Evolutionary conservation across 1,140 invertebrate genomes (phyloP).

Genomic region (Mesaphorura yosii): DNA sequence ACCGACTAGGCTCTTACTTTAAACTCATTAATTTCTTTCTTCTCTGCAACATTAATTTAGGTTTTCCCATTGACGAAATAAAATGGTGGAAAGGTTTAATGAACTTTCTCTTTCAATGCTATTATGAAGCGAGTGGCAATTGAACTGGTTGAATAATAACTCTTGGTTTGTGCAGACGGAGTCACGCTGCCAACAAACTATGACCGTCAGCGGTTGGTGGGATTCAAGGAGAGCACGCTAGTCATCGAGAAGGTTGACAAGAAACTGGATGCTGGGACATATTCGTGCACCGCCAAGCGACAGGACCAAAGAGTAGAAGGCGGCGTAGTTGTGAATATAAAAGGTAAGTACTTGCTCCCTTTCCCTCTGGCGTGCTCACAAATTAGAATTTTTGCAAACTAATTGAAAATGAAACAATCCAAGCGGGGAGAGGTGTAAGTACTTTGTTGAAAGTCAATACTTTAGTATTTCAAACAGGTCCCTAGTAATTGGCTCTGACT

Average conservation of each 20-base stretch:
- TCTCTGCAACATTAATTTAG: constrained; percentile 36
- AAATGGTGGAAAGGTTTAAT: constrained; percentile 63
- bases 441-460: no score
- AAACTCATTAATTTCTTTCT: neutral
- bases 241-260: constrained; percentile 43
- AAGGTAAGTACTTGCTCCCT: constrained; percentile 35
- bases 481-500: no score
- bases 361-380: neutral
- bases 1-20: neutral
- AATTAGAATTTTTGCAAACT: no score
- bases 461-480: no score
- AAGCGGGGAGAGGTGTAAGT: neutral
- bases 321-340: constrained; percentile 38
- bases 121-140: no score
- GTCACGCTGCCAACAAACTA: neutral
- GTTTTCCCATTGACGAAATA: constrained; percentile 69
- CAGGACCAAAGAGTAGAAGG: constrained; percentile 39
- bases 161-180: no score
- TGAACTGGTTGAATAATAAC: no score
- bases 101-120: no score
- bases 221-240: constrained; percentile 56
- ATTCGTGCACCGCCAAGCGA: constrained; percentile 41
- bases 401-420: neutral
- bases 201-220: neutral
- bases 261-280: constrained; percentile 39